Conservation (phyloP, 2,888 invertebrate genomes). For the Trichogramma evanescens region DNA sequence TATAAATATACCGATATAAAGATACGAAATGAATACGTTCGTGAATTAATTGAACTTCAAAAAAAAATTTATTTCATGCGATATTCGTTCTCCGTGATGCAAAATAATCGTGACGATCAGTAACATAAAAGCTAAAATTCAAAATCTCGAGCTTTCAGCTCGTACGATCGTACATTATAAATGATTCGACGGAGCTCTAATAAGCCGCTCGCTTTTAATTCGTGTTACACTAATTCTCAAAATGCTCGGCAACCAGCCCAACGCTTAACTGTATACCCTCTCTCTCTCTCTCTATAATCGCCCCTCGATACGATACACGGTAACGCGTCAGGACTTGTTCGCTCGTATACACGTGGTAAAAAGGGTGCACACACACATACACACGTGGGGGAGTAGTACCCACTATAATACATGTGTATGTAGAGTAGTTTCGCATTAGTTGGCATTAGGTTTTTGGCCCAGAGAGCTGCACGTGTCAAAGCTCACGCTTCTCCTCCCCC, state of each 20-base stretch:
- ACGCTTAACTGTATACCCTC: not conserved
- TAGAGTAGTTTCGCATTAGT: constrained; percentile 46
- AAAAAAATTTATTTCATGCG: no score
- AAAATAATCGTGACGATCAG: no score
- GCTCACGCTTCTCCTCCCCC: constrained; percentile 21
- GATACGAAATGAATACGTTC: no score
- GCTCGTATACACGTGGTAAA: constrained; percentile 27
- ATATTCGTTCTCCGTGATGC: no score
- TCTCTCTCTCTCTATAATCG: not conserved
- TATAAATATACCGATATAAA: no score
- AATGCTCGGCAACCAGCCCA: not conserved
- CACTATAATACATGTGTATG: constrained; percentile 18
- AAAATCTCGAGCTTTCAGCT: no score
- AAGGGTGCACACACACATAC: no score
- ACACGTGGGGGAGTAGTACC: no score
- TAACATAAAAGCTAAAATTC: no score
- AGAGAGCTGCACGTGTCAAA: constrained; percentile 46
- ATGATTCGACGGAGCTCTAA: not conserved
- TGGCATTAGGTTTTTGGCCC: constrained; percentile 47
- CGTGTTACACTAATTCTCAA: not conserved
- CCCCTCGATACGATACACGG: constrained; percentile 32
- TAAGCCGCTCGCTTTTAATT: not conserved
- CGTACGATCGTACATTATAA: no score
- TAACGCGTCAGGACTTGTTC: constrained; percentile 30
- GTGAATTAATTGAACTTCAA: no score